Percentiles rank a stretch among this genome's conserved stretches.
Conservation (phyloP, 2,888 invertebrate genomes). For the Dascillus cervinus region DNA sequence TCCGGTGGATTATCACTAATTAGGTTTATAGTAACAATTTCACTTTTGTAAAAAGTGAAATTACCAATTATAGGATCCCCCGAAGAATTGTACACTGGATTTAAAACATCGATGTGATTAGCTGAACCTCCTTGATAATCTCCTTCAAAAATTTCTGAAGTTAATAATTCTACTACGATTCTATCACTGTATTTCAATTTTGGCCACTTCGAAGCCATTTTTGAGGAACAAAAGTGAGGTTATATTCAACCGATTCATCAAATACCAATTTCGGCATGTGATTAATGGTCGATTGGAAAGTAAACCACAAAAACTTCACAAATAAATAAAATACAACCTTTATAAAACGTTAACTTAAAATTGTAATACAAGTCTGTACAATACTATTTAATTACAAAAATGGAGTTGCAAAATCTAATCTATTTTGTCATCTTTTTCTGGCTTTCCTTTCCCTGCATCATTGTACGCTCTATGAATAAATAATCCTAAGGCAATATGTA, state of each 20-base stretch:
- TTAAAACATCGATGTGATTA: conserved; percentile 5
- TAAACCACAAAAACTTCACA: neutral
- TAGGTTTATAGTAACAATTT: conserved; percentile 6
- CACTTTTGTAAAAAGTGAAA: conserved; percentile 7
- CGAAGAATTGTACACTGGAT: conserved; percentile 3
- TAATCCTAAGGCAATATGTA: conserved; percentile 69
- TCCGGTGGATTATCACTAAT: neutral
- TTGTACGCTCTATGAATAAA: conserved; percentile 75
- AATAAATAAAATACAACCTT: neutral
- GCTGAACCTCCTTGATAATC: conserved; percentile 1
- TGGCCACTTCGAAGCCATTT: no score
- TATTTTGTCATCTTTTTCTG: conserved; percentile 33
- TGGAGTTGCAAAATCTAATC: conserved; percentile 29
- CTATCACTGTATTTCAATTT: no score
- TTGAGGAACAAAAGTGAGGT: no score
- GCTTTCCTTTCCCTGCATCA: conserved; percentile 39
- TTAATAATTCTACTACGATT: conserved; percentile 5
- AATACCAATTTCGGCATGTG: no score
- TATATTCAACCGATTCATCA: no score
- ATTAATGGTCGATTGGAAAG: neutral
- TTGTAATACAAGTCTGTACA: no score
- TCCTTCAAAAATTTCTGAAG: conserved; percentile 7
- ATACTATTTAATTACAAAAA: no score
- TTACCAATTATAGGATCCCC: neutral
- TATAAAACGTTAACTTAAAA: no score